phyloP scores from a whole-genome alignment of 2,888 invertebrate species.

The Tillus elongatus region DNA sequence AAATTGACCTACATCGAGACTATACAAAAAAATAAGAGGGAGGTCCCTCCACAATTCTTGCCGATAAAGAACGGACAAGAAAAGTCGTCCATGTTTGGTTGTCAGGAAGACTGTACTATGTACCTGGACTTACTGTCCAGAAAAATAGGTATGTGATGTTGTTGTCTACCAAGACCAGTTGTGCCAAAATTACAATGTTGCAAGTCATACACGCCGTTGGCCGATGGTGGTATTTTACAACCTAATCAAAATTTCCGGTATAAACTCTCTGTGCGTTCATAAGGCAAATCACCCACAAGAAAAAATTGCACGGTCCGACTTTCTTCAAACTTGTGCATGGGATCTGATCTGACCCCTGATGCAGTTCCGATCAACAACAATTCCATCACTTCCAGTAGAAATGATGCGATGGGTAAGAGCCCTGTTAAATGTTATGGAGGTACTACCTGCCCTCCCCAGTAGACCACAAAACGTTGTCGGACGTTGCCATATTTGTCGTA shows the following conservation, averaged over 20 bases:
- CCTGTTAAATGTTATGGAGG: too few relatives aligned
- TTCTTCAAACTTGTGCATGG: not conserved
- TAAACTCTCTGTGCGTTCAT: constrained; percentile 1
- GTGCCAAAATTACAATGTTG: constrained; percentile 3
- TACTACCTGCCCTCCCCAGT: too few relatives aligned
- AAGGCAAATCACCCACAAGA: constrained; percentile 3
- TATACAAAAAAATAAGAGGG: not conserved
- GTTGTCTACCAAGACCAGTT: constrained; percentile 15
- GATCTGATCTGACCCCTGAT: not conserved
- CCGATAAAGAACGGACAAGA: not conserved
- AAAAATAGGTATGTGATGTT: constrained; percentile 15
- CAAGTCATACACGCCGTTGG: not conserved
- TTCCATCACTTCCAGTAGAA: not conserved
- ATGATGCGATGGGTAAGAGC: too few relatives aligned
- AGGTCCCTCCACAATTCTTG: not conserved
- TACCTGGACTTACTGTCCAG: constrained; percentile 8
- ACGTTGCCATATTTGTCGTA: too few relatives aligned
- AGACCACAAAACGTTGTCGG: too few relatives aligned
- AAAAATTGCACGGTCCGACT: not conserved
- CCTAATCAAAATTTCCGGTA: not conserved
- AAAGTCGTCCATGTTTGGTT: constrained; percentile 10
- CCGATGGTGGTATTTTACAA: constrained; percentile 1
- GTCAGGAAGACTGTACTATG: constrained; percentile 13
- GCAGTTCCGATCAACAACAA: not conserved
- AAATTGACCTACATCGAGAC: too few relatives aligned